These are phyloP conservation scores for Archips xylosteana DNA, from an alignment of 2,888 invertebrate genomes.

Conservation along the genomic window DNA sequence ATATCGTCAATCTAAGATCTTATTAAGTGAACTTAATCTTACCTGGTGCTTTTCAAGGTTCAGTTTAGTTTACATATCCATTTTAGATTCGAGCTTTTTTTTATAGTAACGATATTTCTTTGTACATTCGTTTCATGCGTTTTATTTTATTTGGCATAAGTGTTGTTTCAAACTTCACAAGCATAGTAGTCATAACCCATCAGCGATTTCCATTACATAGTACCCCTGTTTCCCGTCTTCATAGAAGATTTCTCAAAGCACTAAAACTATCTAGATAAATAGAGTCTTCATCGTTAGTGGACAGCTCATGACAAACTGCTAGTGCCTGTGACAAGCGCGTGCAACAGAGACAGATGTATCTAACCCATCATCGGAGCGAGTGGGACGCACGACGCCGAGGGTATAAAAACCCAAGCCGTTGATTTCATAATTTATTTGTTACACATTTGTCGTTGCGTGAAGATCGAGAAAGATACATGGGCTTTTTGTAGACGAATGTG, in stretches of 20 bases:
- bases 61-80: too few species aligned
- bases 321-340: constrained; percentile 61
- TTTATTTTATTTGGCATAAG: too few species aligned
- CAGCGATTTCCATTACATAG: not conserved
- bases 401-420: constrained; percentile 81
- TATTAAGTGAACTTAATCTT: too few species aligned
- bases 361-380: constrained; percentile 49
- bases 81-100: too few species aligned
- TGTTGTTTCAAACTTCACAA: too few species aligned
- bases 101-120: too few species aligned
- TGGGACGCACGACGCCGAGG: constrained; percentile 63
- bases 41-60: too few species aligned
- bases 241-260: constrained; percentile 33
- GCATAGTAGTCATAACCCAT: not conserved
- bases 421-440: constrained; percentile 86
- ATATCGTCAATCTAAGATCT: too few species aligned
- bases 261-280: constrained; percentile 60
- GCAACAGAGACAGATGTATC: constrained; percentile 57
- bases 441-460: constrained; percentile 86
- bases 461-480: constrained; percentile 82
- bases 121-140: too few species aligned
- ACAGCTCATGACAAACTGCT: constrained; percentile 78
- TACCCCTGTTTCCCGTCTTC: constrained; percentile 6
- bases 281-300: constrained; percentile 78
- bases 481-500: constrained; percentile 80